Evolutionary conservation across 1,140 invertebrate species (phyloP), one percentile per base, ranked within the genome.

Genomic region (Zophobas atratus): DNA sequence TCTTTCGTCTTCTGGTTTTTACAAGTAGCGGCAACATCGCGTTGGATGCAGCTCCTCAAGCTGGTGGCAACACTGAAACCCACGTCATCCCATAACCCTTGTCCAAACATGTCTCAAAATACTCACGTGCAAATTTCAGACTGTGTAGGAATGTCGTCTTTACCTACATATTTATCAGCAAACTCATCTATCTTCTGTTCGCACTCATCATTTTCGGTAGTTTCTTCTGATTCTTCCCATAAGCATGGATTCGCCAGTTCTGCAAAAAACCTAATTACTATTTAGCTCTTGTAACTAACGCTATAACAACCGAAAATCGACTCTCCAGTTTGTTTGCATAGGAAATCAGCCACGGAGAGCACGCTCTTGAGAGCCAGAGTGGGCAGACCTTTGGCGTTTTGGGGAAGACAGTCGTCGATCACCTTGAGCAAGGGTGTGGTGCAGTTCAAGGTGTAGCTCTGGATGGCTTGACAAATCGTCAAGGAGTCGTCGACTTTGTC

Each of bases 321-420:
- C 41, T 73, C 71, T 56, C 71, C 71, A 20, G 0, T 55, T 41
- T 56, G 55, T 56, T 73, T 56, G 49, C 71, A 73, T 6, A 55
- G 8, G 36, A 32, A 38, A 6, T 73, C 55, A 8, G 38, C 6
- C 1, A 39, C 51, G 1, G 70, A 43, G 6, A 77, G 34, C 38
- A 48, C 33, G 6, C 41, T 72, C 34, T 72, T 72, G 2, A 70
- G 3, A 48, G 8, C 39, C 34, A 77, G 38, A 35, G 6, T 35
- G 1, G 76, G 76, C 34, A 77, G 38, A 35, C 63, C 76, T 72
- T 73, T 77, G 4, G 76, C 55, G 8, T 73, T 55, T 46, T 72
- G 36, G 33, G 76, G 76, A n/a, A 77, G 36, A 60, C 76, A 77
- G 5, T 60, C 70, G 38, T 57, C 51, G 8, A 77, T 8, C 20